These are phyloP conservation scores for Tinea pellionella DNA, from an alignment of 2,888 invertebrate genomes.

Conservation along the genomic window DNA sequence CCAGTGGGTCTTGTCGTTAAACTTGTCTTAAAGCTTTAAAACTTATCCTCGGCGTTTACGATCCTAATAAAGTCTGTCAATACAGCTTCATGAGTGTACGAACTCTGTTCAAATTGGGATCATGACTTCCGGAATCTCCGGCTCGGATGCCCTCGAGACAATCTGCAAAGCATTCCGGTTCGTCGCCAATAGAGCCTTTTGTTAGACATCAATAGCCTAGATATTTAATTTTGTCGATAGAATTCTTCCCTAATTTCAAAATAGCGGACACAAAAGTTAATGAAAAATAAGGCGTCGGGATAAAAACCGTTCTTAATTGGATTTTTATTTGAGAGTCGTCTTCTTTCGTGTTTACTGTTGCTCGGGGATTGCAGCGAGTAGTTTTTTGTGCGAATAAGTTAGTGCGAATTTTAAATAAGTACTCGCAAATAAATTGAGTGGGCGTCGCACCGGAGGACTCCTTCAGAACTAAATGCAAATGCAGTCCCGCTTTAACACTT, in stretches of 20 bases:
- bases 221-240: constrained; percentile 15
- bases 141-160: constrained; percentile 2
- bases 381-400: constrained; percentile 14
- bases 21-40: constrained; percentile 5
- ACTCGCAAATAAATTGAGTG: constrained; percentile 10
- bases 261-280: constrained; percentile 13
- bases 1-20: constrained; percentile 7
- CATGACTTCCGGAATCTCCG: constrained; percentile 6
- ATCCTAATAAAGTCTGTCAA: constrained; percentile 9
- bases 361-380: constrained; percentile 5
- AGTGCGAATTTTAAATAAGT: constrained; percentile 13
- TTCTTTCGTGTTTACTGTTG: constrained; percentile 9
- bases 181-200: constrained; percentile 11
- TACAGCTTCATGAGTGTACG: not conserved
- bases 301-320: constrained; percentile 13
- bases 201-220: constrained; percentile 10
- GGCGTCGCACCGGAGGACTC: not conserved
- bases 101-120: not conserved
- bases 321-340: constrained; percentile 13
- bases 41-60: constrained; percentile 6
- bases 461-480: constrained; percentile 2
- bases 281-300: constrained; percentile 14
- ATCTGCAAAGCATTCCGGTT: constrained; percentile 2
- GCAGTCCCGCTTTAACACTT: not conserved
- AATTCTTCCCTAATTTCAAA: constrained; percentile 15